phyloP scores from a whole-genome alignment of 2,797 vertebrate genomes.

The Heterohyrax brucei region DNA sequence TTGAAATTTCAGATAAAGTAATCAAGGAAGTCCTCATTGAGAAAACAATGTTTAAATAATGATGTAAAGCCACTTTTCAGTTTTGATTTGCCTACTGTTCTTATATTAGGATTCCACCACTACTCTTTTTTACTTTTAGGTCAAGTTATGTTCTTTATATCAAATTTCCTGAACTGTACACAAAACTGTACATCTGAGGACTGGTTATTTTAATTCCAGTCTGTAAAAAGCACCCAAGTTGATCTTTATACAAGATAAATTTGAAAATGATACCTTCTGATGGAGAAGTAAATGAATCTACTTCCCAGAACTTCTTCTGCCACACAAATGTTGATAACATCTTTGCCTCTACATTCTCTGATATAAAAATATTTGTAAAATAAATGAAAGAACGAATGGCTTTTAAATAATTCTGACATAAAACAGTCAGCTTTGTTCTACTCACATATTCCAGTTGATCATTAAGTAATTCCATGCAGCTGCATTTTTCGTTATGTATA shows the following conservation, averaged over 20 bases:
- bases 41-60: not conserved
- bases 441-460: not conserved
- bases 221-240: not conserved
- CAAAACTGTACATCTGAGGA: not conserved
- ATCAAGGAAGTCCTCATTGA: not conserved
- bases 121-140: not conserved
- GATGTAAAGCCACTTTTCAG: not conserved
- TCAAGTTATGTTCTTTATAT: not conserved
- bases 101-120: not conserved
- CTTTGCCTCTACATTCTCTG: not conserved
- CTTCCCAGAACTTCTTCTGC: not conserved
- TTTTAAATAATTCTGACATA: not conserved
- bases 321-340: not conserved
- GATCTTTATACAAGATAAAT: not conserved
- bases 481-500: constrained; percentile 2
- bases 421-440: not conserved
- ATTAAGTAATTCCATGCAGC: not conserved
- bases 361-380: not conserved
- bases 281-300: not conserved
- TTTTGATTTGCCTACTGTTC: not conserved
- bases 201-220: not conserved
- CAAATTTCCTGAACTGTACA: not conserved
- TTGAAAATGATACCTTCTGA: not conserved
- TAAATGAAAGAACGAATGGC: constrained; percentile 16
- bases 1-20: not conserved